A percentile compares a stretch with the other conserved stretches of the same genome.
These are phyloP conservation scores for Agrotis clavis DNA, from an alignment of 2,888 invertebrate species.

Conservation along the genomic window DNA sequence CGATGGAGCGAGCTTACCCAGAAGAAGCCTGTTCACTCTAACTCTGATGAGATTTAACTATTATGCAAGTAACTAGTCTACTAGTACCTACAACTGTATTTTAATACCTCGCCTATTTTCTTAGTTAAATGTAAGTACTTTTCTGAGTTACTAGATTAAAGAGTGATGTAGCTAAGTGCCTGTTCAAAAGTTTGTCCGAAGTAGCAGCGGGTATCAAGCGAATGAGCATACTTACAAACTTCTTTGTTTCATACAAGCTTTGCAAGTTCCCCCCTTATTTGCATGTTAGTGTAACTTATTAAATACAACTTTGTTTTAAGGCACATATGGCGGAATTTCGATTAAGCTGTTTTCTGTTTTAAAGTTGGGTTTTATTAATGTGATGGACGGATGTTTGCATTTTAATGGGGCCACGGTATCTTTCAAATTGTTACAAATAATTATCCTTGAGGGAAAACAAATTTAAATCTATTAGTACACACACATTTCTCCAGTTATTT, in stretches of 20 bases:
- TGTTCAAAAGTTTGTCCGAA: conserved; percentile 31
- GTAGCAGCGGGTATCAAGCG: conserved; percentile 23
- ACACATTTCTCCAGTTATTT: no score
- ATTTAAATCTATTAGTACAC: no score
- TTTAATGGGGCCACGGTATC: no score
- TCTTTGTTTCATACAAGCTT: conserved; percentile 34
- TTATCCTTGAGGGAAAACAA: no score
- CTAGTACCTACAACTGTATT: no score
- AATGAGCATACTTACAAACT: conserved; percentile 35
- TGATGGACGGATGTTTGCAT: background rate
- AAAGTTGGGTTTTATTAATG: background rate
- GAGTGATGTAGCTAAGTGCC: conserved; percentile 19
- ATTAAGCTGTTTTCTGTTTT: background rate
- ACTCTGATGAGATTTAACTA: no score
- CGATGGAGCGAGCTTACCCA: no score
- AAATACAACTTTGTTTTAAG: conserved; percentile 35
- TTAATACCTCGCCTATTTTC: no score
- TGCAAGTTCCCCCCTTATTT: conserved; percentile 31
- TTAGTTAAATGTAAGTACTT: background rate
- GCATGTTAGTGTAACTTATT: conserved; percentile 9
- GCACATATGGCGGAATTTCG: background rate
- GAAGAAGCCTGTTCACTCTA: no score
- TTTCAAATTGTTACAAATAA: no score
- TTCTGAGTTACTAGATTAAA: background rate
- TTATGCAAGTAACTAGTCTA: no score